A percentile compares a stretch with the other conserved stretches of the same genome.
Conservation (phyloP, 1,140 invertebrate species). For the Teleopsis dalmanni region DNA sequence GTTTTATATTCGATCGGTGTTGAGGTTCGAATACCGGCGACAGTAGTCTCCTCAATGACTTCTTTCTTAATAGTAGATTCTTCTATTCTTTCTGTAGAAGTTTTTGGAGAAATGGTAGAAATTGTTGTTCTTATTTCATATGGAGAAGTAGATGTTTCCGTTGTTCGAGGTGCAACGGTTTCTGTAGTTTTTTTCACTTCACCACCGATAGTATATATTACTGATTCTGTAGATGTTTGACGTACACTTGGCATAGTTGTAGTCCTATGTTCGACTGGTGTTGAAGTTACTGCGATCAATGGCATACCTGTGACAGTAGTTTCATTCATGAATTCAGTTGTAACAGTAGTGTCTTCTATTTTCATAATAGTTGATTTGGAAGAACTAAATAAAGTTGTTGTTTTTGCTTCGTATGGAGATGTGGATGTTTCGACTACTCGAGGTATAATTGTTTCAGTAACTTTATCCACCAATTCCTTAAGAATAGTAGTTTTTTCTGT, state of each 20-base stretch:
- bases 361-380: background rate
- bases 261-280: too few relatives aligned
- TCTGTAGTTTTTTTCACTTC: background rate
- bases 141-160: background rate
- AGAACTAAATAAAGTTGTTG: background rate
- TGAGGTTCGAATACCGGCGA: background rate
- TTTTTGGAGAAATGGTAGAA: too few relatives aligned
- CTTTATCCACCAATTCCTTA: too few relatives aligned
- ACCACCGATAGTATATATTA: background rate
- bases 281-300: background rate
- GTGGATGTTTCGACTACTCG: background rate
- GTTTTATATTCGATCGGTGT: background rate
- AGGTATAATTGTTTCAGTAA: background rate
- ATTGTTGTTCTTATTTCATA: background rate
- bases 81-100: background rate
- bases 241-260: background rate
- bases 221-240: background rate
- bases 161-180: background rate
- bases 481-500: background rate
- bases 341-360: background rate
- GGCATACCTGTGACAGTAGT: background rate
- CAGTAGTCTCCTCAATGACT: background rate
- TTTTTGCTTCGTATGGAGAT: background rate
- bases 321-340: background rate
- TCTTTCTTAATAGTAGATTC: background rate